Conservation (phyloP, 2,113 vertebrate species). For the Lepus europaeus region DNA sequence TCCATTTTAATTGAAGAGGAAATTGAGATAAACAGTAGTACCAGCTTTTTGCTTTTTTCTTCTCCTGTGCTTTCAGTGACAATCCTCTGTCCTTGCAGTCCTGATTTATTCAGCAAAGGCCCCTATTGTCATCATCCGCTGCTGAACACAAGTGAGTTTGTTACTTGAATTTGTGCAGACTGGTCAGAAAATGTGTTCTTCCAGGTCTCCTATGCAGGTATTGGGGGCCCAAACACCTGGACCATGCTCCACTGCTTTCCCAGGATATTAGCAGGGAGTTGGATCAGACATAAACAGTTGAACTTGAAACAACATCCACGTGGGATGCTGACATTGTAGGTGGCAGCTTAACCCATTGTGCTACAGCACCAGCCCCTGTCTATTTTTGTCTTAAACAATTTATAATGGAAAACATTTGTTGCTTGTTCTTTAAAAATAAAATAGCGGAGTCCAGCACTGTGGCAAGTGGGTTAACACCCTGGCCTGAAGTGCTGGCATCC, state of each 20-base stretch:
- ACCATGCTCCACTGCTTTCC: too few species aligned
- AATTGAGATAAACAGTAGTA: background rate
- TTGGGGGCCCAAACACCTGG: too few species aligned
- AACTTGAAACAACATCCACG: too few species aligned
- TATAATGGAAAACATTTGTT: conserved; percentile 31
- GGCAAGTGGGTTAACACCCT: too few species aligned
- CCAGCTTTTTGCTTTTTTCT: too few species aligned
- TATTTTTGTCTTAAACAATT: conserved; percentile 22
- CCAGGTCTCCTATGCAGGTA: too few species aligned
- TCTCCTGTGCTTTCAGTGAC: background rate
- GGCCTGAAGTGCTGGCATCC: too few species aligned
- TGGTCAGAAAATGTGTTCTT: background rate
- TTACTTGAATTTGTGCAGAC: background rate
- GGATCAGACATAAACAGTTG: too few species aligned
- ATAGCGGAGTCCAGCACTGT: too few species aligned
- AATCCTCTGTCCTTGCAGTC: background rate
- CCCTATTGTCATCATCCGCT: background rate
- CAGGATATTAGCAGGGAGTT: too few species aligned
- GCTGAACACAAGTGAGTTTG: background rate
- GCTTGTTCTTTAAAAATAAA: background rate
- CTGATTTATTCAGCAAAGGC: background rate
- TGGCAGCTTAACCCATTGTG: too few species aligned
- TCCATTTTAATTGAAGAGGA: background rate
- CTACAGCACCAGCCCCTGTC: background rate
- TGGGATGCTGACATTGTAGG: too few species aligned